These are phyloP conservation scores for Premnoplex brunnescens DNA, from an alignment of 2,797 vertebrate species.

Conservation along the genomic window DNA sequence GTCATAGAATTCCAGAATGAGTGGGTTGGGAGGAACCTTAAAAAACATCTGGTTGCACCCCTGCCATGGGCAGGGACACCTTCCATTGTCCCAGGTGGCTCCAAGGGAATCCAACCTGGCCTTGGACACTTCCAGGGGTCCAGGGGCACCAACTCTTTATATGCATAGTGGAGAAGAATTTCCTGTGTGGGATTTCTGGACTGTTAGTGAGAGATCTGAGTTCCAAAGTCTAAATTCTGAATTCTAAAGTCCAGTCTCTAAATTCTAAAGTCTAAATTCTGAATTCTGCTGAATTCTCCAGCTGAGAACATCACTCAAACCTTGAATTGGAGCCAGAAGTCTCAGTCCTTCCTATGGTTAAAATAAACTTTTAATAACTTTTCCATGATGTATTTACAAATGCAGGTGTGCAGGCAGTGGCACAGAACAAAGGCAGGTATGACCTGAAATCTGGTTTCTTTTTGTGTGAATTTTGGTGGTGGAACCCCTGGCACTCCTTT, in stretches of 20 bases:
- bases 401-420: conserved; percentile 29
- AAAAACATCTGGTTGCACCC: neutral
- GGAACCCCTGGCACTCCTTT: neutral
- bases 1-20: neutral
- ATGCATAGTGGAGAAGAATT: too few species aligned
- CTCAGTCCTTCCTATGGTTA: neutral
- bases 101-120: neutral
- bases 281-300: neutral
- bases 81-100: neutral
- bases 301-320: rapidly evolving
- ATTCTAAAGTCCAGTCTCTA: neutral
- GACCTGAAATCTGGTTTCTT: neutral
- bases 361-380: neutral
- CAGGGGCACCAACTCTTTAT: too few species aligned
- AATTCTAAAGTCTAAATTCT: neutral
- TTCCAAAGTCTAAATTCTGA: neutral
- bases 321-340: neutral
- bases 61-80: neutral
- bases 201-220: neutral
- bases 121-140: neutral
- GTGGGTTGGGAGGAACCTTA: neutral
- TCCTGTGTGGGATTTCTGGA: too few species aligned
- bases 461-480: neutral
- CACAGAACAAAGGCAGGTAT: neutral
- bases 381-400: neutral